Evolutionary conservation across 1,140 invertebrate species (phyloP).

Genomic region (Bombyx mori): DNA sequence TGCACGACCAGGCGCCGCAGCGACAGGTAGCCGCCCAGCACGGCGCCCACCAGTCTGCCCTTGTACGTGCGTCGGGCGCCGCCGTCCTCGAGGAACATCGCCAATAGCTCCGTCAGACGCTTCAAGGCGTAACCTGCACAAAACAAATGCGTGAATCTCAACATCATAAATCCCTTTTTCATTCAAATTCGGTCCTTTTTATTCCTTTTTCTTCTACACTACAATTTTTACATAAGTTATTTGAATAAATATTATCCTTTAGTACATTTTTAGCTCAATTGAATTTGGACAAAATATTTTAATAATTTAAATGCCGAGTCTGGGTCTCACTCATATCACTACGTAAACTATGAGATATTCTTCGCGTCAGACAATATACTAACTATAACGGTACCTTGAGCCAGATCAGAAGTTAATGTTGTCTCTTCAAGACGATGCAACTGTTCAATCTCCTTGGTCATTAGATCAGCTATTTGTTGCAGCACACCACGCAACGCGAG

Average conservation of each 20-base stretch:
- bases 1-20: slow-evolving; percentile 93
- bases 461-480: slow-evolving; percentile 85
- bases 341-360: too few species aligned
- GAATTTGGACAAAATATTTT: too few species aligned
- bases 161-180: too few species aligned
- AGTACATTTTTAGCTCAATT: too few species aligned
- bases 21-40: slow-evolving; percentile 94
- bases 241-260: too few species aligned
- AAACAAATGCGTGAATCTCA: neutral
- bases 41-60: slow-evolving; percentile 87
- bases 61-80: slow-evolving; percentile 92
- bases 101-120: slow-evolving; percentile 88
- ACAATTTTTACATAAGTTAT: too few species aligned
- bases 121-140: slow-evolving; percentile 83
- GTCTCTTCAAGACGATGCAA: slow-evolving; percentile 90
- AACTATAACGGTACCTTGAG: slow-evolving; percentile 77
- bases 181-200: too few species aligned
- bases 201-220: too few species aligned
- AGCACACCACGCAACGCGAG: slow-evolving; percentile 90
- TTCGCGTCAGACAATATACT: too few species aligned
- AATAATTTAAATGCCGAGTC: too few species aligned
- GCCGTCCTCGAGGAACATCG: slow-evolving; percentile 86
- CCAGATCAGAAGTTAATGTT: slow-evolving; percentile 93
- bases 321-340: too few species aligned
- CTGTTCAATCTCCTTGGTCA: slow-evolving; percentile 90